Base-by-base conservation (phyloP, 2,113 vertebrate genomes). In the Myrmecobius fasciatus region DNA sequence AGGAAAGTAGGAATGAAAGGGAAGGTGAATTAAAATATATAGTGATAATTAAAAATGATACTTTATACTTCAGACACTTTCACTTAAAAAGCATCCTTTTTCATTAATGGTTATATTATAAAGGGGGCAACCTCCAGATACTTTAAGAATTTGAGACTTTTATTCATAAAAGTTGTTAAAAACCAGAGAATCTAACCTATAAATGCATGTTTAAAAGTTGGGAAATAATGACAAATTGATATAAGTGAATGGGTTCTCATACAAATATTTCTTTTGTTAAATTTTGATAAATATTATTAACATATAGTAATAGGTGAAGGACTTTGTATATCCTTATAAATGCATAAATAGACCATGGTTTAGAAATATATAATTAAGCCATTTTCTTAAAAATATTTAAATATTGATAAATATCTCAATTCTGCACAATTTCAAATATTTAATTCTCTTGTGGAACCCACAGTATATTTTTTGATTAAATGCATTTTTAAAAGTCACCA, bases 331-430 rank as follows among this genome's bases (percentile, higher is more conserved):
- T 56, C 53, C n/a, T 90, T 94, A 75, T 51, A 36, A 92, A 53
- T 75, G 14, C 56, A 56, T 9, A 56, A 83, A 92, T 47, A 89
- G 56, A 91, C 22, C 46, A 95, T 12, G 56, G 93, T 93, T 51
- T 91, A 53, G 89, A 92, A 92, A 89, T 26, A 93, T 1, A 89
- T 17, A 56, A 97, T 31, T 31, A 89, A 60, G 91, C 47, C 47
- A 7, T 17, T 91, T 93, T 88, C 95, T 60, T 49, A 92, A 96
- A 53, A 60, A 90, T 31, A 51, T 56, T 91, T 92, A 43, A 91
- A 52, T 89, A 83, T 53, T 93, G 92, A 92, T 88, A 93, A 92
- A 75, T 91, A 89, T 49, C 36, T 31, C n/a, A 60, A n/a, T 92
- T 60, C 52, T 94, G 48, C 54, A 56, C 4, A 95, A 31, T 60